Evolutionary conservation across 2,888 invertebrate genomes (phyloP).

Genomic region (Nasonovia ribisnigri): DNA sequence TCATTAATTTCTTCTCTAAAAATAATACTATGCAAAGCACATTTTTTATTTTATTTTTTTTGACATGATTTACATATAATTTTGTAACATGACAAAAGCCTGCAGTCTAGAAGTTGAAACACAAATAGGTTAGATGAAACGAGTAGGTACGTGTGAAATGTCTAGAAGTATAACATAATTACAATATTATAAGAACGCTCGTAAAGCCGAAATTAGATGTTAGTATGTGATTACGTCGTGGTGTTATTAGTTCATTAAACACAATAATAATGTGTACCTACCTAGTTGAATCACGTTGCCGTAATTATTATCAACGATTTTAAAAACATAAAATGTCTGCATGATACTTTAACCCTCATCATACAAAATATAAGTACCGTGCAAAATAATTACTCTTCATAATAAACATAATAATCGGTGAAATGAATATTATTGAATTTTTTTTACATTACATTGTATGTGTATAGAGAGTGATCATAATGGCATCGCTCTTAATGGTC

Average conservation of each 20-base stretch:
- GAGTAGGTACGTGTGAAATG: background rate
- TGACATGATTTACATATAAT: conserved; percentile 19
- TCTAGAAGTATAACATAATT: background rate
- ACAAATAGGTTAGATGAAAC: background rate
- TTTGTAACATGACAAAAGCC: background rate
- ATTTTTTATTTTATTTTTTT: background rate
- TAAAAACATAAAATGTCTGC: background rate
- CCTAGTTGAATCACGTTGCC: background rate
- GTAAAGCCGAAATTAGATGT: background rate
- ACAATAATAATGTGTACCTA: background rate
- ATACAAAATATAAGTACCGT: background rate
- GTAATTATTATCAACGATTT: background rate
- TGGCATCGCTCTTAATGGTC: background rate
- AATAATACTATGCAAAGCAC: background rate
- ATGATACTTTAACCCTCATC: background rate
- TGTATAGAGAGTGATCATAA: background rate
- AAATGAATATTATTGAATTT: background rate
- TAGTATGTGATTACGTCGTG: background rate
- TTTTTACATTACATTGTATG: background rate
- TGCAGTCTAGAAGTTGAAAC: background rate
- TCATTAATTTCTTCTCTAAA: conserved; percentile 33
- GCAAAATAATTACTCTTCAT: background rate
- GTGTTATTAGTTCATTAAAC: background rate
- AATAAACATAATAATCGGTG: background rate
- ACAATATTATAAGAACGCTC: background rate